Conservation (phyloP, 2,113 vertebrate genomes). For the Lichenostomus cassidix region DNA sequence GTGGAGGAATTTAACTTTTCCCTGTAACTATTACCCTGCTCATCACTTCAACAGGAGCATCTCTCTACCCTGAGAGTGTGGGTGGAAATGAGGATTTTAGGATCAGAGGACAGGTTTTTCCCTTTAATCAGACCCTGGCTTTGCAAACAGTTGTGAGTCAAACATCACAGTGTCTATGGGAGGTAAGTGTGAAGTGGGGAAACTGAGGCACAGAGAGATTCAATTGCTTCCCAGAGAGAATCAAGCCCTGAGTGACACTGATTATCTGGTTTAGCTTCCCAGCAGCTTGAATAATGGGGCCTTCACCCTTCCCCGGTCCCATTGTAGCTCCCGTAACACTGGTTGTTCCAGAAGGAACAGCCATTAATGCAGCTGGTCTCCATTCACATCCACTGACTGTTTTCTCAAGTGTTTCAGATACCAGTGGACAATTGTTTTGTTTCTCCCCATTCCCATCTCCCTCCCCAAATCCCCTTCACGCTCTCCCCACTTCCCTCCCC, state of each 20-base stretch:
- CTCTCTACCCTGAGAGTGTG: background rate
- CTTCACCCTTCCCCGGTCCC: background rate
- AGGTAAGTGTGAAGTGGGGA: background rate
- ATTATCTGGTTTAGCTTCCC: background rate
- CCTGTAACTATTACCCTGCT: background rate
- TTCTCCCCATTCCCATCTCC: background rate
- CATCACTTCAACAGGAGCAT: background rate
- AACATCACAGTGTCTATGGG: background rate
- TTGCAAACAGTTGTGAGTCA: constrained; percentile 5
- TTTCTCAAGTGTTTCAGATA: constrained; percentile 4
- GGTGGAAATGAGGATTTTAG: background rate
- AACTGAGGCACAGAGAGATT: background rate
- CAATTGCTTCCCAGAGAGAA: background rate
- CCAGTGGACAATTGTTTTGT: background rate
- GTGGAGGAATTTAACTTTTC: background rate
- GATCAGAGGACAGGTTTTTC: background rate
- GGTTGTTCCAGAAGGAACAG: background rate
- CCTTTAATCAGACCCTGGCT: background rate
- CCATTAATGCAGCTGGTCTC: background rate
- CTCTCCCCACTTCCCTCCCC: background rate
- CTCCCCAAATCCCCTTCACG: background rate
- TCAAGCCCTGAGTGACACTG: background rate
- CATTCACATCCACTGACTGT: background rate
- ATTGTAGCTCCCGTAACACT: background rate
- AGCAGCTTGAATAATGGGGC: background rate